A percentile compares a stretch with the other conserved stretches of the same genome.
Evolutionary conservation across 37 sponge, comb jelly and placozoan genomes (phyloP).

Genomic region (Spongilla lacustris): DNA sequence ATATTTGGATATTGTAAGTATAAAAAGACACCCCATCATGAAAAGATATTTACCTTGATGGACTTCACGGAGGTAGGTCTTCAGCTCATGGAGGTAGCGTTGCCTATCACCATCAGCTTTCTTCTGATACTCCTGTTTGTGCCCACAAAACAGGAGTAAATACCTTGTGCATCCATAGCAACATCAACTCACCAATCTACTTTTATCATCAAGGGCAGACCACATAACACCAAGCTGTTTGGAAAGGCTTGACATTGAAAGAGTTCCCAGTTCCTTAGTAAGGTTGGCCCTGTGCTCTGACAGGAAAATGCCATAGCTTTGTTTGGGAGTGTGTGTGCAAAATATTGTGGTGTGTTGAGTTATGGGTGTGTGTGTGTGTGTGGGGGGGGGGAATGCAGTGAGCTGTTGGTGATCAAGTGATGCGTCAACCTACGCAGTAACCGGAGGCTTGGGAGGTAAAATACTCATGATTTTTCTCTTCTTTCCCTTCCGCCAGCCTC

Average conservation of each 20-base stretch:
- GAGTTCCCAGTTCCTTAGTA: constrained; percentile 3
- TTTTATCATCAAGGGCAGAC: constrained; percentile 3
- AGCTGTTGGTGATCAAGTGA: not conserved
- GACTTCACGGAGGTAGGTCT: constrained; percentile 2
- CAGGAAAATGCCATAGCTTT: constrained; percentile 34
- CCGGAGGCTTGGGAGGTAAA: constrained; percentile 36
- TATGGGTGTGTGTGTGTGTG: too few species aligned
- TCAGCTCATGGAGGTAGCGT: constrained; percentile 37
- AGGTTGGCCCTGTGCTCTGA: constrained; percentile 26
- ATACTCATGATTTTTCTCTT: not conserved
- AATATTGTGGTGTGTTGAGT: not conserved
- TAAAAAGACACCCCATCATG: too few species aligned
- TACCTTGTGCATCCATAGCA: not conserved
- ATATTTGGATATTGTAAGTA: too few species aligned
- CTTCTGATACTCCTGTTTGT: constrained; percentile 5
- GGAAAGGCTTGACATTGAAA: constrained; percentile 37
- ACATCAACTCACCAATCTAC: constrained; percentile 15
- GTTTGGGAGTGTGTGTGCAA: not conserved
- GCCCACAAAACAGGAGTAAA: not conserved
- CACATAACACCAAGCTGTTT: constrained; percentile 40
- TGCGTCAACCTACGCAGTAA: constrained; percentile 21
- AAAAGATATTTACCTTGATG: constrained; percentile 9
- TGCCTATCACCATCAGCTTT: constrained; percentile 34
- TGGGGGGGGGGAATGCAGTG: not conserved
- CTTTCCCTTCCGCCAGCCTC: constrained; percentile 57